Conservation (phyloP, 2,888 invertebrate species). For the Tachina grossa region DNA sequence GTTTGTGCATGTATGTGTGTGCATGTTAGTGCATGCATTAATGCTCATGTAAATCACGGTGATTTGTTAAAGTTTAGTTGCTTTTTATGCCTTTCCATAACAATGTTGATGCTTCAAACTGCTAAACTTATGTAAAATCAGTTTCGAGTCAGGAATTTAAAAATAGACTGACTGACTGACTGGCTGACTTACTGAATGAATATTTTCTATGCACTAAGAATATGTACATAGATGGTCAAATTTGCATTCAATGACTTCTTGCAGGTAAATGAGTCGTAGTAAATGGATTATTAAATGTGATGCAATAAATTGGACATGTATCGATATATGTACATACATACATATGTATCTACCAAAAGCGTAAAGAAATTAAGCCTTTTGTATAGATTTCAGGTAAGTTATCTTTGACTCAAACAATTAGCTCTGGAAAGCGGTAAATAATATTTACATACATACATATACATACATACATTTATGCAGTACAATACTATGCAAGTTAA, state of each 20-base stretch:
- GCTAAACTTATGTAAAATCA: constrained; percentile 25
- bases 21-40: constrained; percentile 10
- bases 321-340: not conserved
- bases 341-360: not conserved
- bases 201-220: not conserved
- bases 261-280: not conserved
- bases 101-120: constrained; percentile 26
- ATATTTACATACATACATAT: not conserved
- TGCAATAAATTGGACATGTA: not conserved
- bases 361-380: not conserved
- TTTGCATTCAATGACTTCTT: constrained; percentile 2
- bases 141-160: constrained; percentile 25
- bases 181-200: not conserved
- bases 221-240: constrained; percentile 1
- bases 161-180: constrained; percentile 13
- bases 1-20: not conserved
- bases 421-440: not conserved
- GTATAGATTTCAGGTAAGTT: not conserved
- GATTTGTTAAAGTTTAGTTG: constrained; percentile 62
- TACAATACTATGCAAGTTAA: too few species aligned
- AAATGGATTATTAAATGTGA: constrained; percentile 2
- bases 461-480: too few species aligned
- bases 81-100: constrained; percentile 39
- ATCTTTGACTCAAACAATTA: not conserved
- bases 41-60: constrained; percentile 52